A percentile compares a stretch with the other conserved stretches of the same genome.
These are phyloP conservation scores for Cygnus atratus DNA, from an alignment of 2,113 vertebrate species.

Conservation along the genomic window DNA sequence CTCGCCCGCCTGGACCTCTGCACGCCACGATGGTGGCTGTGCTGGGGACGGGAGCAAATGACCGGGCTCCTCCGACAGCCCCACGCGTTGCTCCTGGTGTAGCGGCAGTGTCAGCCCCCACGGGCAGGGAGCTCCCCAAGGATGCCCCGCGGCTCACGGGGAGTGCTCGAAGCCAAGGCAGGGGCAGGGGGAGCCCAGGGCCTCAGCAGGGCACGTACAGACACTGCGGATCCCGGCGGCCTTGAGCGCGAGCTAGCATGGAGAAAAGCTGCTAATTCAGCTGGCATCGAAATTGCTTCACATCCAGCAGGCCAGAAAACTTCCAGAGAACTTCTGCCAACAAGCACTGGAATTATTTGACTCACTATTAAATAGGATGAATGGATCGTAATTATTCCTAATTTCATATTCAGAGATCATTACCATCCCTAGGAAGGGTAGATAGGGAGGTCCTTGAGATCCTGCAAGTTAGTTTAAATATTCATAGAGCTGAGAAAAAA, in stretches of 20 bases:
- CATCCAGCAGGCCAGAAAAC: background rate
- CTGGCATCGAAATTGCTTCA: background rate
- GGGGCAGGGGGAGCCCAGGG: background rate
- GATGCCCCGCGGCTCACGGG: too few relatives aligned
- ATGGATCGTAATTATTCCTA: conserved; percentile 12
- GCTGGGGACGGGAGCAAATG: too few relatives aligned
- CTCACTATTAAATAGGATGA: conserved; percentile 3
- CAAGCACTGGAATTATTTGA: background rate
- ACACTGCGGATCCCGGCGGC: rapidly evolving
- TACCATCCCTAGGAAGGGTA: background rate
- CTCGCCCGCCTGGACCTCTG: too few relatives aligned
- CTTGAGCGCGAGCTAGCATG: rapidly evolving
- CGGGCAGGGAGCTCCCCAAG: too few relatives aligned
- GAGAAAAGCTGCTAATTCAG: background rate
- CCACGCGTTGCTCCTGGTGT: too few relatives aligned
- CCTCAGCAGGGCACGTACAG: background rate
- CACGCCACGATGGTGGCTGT: too few relatives aligned
- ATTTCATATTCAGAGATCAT: conserved; percentile 55
- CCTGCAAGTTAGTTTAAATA: conserved; percentile 37
- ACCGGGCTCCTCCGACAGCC: too few relatives aligned
- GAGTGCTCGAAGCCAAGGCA: background rate
- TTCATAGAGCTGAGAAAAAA: background rate
- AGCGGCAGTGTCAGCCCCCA: too few relatives aligned
- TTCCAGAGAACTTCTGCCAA: background rate
- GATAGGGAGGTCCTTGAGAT: background rate